Evolutionary conservation across 1,140 invertebrate genomes (phyloP), one percentile per base, ranked within the genome.

Genomic region (Cydia amplana): DNA sequence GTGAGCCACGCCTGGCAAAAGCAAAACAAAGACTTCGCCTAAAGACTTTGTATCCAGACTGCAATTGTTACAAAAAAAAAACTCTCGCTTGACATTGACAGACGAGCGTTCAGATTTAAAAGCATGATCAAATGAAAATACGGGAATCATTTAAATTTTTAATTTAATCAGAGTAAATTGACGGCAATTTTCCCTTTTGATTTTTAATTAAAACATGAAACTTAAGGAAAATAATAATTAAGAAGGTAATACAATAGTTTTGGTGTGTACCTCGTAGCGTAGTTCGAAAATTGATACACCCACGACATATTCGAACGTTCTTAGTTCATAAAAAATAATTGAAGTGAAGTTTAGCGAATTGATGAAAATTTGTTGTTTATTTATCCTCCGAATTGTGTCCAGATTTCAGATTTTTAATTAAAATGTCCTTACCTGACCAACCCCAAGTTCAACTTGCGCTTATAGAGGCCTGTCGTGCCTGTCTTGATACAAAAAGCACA

Each of bases 381-480:
- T 65, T 65, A 65, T 65, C 23, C 14, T 32, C 1, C 23, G 16
- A 70, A 70, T 3, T 36, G 36, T 36, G 65, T 20, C 7, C 32
- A 12, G n/a, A 43, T 40, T 36, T 70, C 1, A 70, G 5, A 36
- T n/a, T 7, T 43, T 32, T 9, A 1, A 70, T 36, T 70, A 70
- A 70, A 70, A 70, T 70, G 60, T 32, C 60, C 46, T 40, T 23
- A 23, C 55, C 14, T 23, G 55, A 74, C 6, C 49, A 18, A 4
- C 14, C 14, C 40, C 36, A 6, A 1, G 51, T 7, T 40, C 49
- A 32, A 23, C 40, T 32, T n/a, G 3, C 36, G 73, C 10, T 51
- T n/a, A 32, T 74, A 74, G 51, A 73, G 0, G 32, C 78, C 0
- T 87, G 86, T 73, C 80, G 83, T 70, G 72, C 82, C 46, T 87